These are phyloP conservation scores for Epiblema foenella DNA, from an alignment of 2,888 invertebrate genomes.

Conservation along the genomic window DNA sequence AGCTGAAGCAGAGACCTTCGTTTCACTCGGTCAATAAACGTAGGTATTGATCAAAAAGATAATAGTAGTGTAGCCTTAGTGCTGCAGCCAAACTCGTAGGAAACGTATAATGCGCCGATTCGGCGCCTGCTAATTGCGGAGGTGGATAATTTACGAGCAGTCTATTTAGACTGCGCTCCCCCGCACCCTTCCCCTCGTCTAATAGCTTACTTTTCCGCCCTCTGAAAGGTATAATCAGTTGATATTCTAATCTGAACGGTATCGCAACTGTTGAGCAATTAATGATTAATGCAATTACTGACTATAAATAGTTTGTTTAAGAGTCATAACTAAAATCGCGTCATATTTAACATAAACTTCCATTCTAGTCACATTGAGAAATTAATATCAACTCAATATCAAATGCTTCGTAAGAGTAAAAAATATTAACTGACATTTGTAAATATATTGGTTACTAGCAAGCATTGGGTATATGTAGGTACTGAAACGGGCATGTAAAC, in stretches of 20 bases:
- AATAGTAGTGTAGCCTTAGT: too few relatives aligned
- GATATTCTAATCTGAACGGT: slow-evolving; percentile 32
- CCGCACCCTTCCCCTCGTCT: slow-evolving; percentile 49
- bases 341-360: not conserved
- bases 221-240: slow-evolving; percentile 41
- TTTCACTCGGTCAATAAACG: too few relatives aligned
- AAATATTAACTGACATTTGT: not conserved
- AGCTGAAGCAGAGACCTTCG: too few relatives aligned
- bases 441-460: not conserved
- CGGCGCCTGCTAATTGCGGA: slow-evolving; percentile 80
- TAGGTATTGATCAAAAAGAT: too few relatives aligned
- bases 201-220: slow-evolving; percentile 55
- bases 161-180: slow-evolving; percentile 61
- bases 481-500: not conserved
- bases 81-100: slow-evolving; percentile 47
- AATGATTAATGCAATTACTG: slow-evolving; percentile 32
- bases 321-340: too few relatives aligned
- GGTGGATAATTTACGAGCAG: slow-evolving; percentile 76
- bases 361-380: not conserved
- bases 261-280: slow-evolving; percentile 30
- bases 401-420: not conserved
- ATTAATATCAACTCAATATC: not conserved
- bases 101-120: slow-evolving; percentile 72
- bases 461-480: not conserved
- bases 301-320: slow-evolving; percentile 22